A percentile compares a stretch with the other conserved stretches of the same genome.
These are phyloP conservation scores for Rhabdomys dilectus DNA, from an alignment of 2,113 vertebrate genomes.

Conservation along the genomic window DNA sequence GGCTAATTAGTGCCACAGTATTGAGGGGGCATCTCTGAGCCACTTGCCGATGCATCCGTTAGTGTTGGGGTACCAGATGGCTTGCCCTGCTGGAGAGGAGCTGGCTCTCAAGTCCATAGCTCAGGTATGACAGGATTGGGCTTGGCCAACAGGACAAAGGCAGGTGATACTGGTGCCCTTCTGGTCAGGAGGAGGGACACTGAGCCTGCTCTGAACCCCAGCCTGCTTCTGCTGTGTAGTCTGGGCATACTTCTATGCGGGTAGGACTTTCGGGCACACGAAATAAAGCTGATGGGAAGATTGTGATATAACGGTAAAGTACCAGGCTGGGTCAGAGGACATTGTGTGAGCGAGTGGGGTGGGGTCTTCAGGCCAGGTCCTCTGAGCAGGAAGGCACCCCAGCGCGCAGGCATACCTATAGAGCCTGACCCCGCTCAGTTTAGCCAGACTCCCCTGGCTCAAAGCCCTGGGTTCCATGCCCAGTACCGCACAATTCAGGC, in stretches of 20 bases:
- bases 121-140: not conserved
- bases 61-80: not conserved
- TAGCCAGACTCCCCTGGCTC: not conserved
- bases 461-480: not conserved
- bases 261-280: not conserved
- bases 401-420: rapidly evolving
- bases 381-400: not conserved
- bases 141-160: rapidly evolving
- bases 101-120: not conserved
- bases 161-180: not conserved
- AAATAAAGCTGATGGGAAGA: not conserved
- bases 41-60: not conserved
- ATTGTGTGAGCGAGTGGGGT: not conserved
- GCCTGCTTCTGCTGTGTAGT: not conserved
- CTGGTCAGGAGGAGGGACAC: not conserved
- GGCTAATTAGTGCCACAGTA: rapidly evolving
- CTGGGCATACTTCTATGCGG: not conserved
- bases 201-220: rapidly evolving
- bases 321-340: not conserved
- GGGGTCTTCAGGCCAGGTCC: not conserved
- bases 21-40: not conserved
- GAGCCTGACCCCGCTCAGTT: not conserved
- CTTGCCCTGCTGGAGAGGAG: rapidly evolving
- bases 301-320: not conserved
- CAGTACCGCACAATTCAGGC: no score